phyloP scores from a whole-genome alignment of 2,113 vertebrate species.

The Thinocorus orbignyianus region DNA sequence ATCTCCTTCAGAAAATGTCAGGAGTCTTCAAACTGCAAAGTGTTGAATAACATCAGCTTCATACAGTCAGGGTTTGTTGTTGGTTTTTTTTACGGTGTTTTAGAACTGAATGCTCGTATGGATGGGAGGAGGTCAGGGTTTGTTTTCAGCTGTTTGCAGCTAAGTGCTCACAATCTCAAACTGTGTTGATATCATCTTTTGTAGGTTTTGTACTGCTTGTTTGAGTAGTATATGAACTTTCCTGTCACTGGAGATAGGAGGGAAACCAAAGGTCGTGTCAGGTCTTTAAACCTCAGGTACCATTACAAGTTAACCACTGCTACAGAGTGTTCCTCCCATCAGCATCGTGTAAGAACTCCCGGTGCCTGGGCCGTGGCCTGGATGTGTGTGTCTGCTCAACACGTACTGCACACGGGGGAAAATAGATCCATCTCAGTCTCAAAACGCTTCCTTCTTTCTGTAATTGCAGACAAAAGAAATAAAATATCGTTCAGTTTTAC shows the following conservation, averaged over 20 bases:
- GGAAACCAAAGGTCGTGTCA: conserved; percentile 61
- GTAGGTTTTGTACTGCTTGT: conserved; percentile 10
- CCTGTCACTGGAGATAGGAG: conserved; percentile 44
- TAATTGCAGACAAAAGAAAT: background rate
- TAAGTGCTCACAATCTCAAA: background rate
- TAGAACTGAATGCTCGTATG: rapidly evolving
- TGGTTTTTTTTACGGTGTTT: background rate
- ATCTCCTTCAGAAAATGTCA: background rate
- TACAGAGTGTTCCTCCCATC: conserved; percentile 46
- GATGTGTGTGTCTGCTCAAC: background rate
- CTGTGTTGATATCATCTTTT: background rate
- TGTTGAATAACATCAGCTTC: background rate
- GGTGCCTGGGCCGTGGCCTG: background rate
- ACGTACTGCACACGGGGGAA: background rate
- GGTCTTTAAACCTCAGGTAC: conserved; percentile 69
- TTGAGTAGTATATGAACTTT: conserved; percentile 54
- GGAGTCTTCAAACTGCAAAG: background rate
- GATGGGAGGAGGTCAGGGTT: background rate
- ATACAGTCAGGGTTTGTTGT: background rate
- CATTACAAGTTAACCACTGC: conserved; percentile 66
- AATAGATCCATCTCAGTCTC: background rate
- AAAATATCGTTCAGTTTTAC: background rate
- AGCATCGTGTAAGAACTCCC: background rate
- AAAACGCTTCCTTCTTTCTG: background rate
- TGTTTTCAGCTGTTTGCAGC: background rate